Conservation (phyloP, 2,888 invertebrate species). For the Apantesis nais region DNA sequence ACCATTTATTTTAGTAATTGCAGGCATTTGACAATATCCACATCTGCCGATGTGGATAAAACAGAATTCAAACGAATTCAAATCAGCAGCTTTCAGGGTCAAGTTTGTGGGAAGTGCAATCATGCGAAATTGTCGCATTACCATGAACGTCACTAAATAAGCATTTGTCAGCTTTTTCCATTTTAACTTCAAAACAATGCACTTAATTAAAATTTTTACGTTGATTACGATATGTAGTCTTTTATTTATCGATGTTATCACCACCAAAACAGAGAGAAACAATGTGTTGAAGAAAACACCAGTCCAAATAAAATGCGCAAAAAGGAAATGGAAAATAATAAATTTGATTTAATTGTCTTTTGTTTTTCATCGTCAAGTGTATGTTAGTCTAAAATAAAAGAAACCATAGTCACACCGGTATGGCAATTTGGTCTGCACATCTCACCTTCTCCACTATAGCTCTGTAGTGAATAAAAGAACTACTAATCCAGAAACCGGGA, state of each 20-base stretch:
- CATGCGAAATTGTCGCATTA: neutral
- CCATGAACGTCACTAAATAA: neutral
- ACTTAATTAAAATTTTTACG: neutral
- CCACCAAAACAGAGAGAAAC: neutral
- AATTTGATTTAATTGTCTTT: neutral
- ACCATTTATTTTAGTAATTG: too few species aligned
- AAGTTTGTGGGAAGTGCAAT: neutral
- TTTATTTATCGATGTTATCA: neutral
- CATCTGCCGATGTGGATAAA: too few species aligned
- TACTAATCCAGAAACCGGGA: too few species aligned
- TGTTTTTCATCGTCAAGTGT: neutral
- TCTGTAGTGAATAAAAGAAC: too few species aligned
- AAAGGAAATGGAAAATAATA: constrained; percentile 44
- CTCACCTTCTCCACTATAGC: too few species aligned
- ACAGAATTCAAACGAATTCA: too few species aligned
- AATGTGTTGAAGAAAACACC: neutral
- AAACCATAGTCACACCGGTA: too few species aligned
- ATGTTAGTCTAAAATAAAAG: too few species aligned
- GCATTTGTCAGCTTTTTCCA: neutral
- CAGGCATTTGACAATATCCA: too few species aligned
- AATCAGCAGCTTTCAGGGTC: neutral
- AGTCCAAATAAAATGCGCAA: constrained; percentile 7
- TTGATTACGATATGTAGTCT: neutral
- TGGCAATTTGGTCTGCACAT: too few species aligned
- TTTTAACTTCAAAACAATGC: neutral